Conservation (phyloP, 2,888 invertebrate species). For the Leptothorax acervorum region DNA sequence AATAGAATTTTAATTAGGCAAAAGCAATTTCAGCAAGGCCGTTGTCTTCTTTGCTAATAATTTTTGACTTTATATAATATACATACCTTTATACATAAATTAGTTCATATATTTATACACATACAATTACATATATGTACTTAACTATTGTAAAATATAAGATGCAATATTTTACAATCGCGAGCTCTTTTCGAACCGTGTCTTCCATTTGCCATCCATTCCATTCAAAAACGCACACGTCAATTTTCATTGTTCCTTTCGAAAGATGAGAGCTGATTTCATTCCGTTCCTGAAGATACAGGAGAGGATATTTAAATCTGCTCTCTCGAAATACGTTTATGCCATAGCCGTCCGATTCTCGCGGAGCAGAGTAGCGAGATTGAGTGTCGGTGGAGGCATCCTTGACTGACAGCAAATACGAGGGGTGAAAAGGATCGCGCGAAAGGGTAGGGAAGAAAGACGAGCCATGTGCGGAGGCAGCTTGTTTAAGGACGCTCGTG, state of each 20-base stretch:
- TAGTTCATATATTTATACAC: background rate
- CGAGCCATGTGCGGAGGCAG: constrained; percentile 58
- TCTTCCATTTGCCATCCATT: constrained; percentile 33
- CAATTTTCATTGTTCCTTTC: constrained; percentile 35
- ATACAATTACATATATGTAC: background rate
- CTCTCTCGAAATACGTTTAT: constrained; percentile 58
- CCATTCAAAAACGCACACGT: constrained; percentile 44
- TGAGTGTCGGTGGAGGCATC: constrained; percentile 64
- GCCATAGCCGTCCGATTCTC: constrained; percentile 43
- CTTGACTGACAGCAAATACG: constrained; percentile 68
- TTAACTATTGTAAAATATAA: background rate
- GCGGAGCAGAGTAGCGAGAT: constrained; percentile 63
- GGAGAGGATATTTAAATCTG: constrained; percentile 64
- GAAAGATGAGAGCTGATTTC: constrained; percentile 56
- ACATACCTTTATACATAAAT: background rate
- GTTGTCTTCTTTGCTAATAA: background rate
- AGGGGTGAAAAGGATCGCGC: constrained; percentile 68
- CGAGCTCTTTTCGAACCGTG: background rate
- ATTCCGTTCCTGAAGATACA: constrained; percentile 22
- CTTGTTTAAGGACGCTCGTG: constrained; percentile 67
- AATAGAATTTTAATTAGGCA: background rate
- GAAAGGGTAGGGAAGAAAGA: constrained; percentile 56
- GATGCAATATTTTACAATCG: constrained; percentile 2
- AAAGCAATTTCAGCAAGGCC: background rate
- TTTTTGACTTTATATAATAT: no score